Base-by-base conservation (phyloP, 2,888 invertebrate species). In the Griposia aprilina region DNA sequence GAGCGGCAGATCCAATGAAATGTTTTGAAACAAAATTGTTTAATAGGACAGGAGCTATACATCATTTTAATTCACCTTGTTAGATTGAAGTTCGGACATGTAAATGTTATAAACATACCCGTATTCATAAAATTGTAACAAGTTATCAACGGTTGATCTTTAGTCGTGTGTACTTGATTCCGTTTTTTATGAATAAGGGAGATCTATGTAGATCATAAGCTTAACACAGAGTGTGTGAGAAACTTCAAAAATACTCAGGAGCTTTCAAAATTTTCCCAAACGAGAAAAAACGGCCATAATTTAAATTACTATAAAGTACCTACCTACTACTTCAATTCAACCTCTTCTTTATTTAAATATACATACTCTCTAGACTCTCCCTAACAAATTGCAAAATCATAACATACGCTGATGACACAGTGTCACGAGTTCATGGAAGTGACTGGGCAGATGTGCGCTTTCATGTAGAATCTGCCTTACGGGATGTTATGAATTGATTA, bases 21-120 rank as follows among this genome's bases (percentile, higher is more conserved):
- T 59, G 30, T 57, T 62, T 68, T 45, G 6, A 63, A 82, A 62
- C 23, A 23, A 52, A n/a, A 26, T 60, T 52, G 6, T 50, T 60
- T 26, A 36, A 63, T 26, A 52, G 5, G 0, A 26, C 48, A 57
- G 2, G 36, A 50, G 20, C 6, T 20, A 41, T 45, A 60, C 15
- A 20, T 45, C 0, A 74, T 45, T 63, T 55, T 4, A 63, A 71
- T 45, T 52, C 3, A 26, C 20, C 15, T 68, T 59, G 30, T 63
- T 45, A 26, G 17, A 10, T 17, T 36, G 13, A 59, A 59, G 36
- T 59, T 78, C 2, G 41, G 1, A 63, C 17, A 45, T 52, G 1
- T 23, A 41, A 1, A 23, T n/a, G 11, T 55, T 55, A 50, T 50
- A 1, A 26, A 41, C n/a, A 17, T 13, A n/a, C 6, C 41, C 20